Evolutionary conservation across 2,797 vertebrate species (phyloP).

Genomic region (Dipus sagitta): DNA sequence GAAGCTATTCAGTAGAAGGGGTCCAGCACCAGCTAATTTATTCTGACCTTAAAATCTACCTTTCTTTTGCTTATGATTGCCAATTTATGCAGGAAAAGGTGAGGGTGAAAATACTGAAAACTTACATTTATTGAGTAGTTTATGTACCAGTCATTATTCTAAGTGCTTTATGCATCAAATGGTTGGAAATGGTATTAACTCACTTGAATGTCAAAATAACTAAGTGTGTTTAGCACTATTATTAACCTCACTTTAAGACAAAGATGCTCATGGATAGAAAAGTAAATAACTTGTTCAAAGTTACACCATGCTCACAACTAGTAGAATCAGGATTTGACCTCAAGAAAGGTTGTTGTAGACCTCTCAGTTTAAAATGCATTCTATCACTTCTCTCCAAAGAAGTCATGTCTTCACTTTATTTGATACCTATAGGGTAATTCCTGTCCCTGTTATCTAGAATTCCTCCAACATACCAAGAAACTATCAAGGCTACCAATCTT

Average conservation of each 20-base stretch:
- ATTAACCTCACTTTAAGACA: slow-evolving; percentile 15
- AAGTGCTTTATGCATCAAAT: not conserved
- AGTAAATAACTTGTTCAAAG: not conserved
- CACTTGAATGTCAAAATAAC: not conserved
- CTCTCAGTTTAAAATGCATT: not conserved
- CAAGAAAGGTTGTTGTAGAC: not conserved
- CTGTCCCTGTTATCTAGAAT: not conserved
- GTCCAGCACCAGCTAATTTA: not conserved
- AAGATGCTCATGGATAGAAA: not conserved
- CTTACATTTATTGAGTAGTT: not conserved
- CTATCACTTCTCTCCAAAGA: not conserved
- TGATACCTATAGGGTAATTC: not conserved
- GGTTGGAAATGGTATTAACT: not conserved
- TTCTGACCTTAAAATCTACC: slow-evolving; percentile 21
- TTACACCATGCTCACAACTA: not conserved
- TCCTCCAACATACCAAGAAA: not conserved
- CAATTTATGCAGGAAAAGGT: not conserved
- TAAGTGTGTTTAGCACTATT: not conserved
- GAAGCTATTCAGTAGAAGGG: not conserved
- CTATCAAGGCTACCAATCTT: not conserved
- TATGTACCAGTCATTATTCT: not conserved
- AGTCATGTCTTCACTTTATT: not conserved
- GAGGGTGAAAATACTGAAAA: not conserved
- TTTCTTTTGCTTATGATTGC: not conserved
- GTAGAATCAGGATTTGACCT: not conserved